Base-by-base conservation (phyloP, 2,797 vertebrate genomes). In the Neopelma chrysocephalum region DNA sequence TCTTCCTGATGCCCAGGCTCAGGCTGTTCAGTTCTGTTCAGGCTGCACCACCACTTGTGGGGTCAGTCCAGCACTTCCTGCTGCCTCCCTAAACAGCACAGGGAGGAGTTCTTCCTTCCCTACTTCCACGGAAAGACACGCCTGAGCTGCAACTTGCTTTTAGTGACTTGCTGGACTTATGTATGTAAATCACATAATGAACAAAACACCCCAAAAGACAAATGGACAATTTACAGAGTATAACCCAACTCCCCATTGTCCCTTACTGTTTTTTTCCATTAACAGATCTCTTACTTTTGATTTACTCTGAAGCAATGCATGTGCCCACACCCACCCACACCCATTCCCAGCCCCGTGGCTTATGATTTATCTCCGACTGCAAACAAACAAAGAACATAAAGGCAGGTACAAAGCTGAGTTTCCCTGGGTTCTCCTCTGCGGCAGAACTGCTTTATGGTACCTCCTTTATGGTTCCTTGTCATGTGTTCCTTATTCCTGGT, bases 291-390 rank as follows among this genome's bases (percentile, higher is more conserved):
- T 71, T 43, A 12, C 45, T 83, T 66, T 19, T 21, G 68, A 23
- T 79, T 81, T 87, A 32, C 65, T 89, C 76, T 48, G 62, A 79
- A 66, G 72, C 72, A 50, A 60, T 11, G 25, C 0, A 2, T 16
- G 42, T 2, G 10, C 51, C 75, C 89, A 82, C 87, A 75, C 78
- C 79, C 76, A 69, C 68, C 54, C 75, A 43, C 73, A 56, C 78
- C 77, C 82, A 60, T 64, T 80, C 53, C 68, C 43, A 73, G 84
- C 47, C 73, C 80, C 11, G 19, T 47, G 56, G 54, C 43, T 93
- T 84, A 69, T 82, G 75, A 91, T 86, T 97, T 95, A 91, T 80
- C 86, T 89, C 80, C 77, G 80, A 27, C 85, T 78, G 96, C 96
- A 96, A 82, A 86, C 54, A 82, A 75, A 82, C 36, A 58, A 85